A percentile compares a stretch with the other conserved stretches of the same genome.
Evolutionary conservation across 1,140 invertebrate genomes (phyloP).

Genomic region (Coptotermes formosanus): DNA sequence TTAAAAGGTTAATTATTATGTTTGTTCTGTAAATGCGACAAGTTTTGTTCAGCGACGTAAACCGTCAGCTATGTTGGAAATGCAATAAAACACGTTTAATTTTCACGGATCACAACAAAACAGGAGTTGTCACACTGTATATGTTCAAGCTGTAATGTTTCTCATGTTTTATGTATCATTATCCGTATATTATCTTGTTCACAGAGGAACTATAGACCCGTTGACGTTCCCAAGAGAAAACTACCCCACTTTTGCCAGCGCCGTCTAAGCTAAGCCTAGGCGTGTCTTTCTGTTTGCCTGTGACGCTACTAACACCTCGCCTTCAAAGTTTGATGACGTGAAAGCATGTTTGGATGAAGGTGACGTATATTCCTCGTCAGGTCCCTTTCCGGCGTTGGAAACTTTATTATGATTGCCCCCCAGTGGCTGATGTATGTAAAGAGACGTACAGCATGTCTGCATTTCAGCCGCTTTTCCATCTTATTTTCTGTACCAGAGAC

Average conservation of each 20-base stretch:
- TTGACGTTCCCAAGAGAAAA: not conserved
- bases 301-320: not conserved
- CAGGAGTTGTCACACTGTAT: not conserved
- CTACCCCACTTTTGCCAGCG: not conserved
- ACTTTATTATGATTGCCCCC: not conserved
- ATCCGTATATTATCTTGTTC: not conserved
- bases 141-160: not conserved
- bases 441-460: not conserved
- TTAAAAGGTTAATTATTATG: too few species aligned
- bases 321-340: slow-evolving; percentile 18
- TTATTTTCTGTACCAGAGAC: not conserved
- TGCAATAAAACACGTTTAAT: too few species aligned
- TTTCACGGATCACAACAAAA: not conserved
- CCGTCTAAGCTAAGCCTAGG: not conserved
- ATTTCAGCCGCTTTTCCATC: not conserved
- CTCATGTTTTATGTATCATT: not conserved
- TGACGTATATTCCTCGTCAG: not conserved
- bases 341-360: not conserved
- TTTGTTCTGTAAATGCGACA: too few species aligned
- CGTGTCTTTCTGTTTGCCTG: not conserved
- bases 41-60: too few species aligned
- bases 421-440: not conserved
- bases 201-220: not conserved
- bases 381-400: not conserved
- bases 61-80: too few species aligned